A percentile compares a stretch with the other conserved stretches of the same genome.
Conservation (phyloP, 1,140 invertebrate species). For the Neodiprion fabricii region DNA sequence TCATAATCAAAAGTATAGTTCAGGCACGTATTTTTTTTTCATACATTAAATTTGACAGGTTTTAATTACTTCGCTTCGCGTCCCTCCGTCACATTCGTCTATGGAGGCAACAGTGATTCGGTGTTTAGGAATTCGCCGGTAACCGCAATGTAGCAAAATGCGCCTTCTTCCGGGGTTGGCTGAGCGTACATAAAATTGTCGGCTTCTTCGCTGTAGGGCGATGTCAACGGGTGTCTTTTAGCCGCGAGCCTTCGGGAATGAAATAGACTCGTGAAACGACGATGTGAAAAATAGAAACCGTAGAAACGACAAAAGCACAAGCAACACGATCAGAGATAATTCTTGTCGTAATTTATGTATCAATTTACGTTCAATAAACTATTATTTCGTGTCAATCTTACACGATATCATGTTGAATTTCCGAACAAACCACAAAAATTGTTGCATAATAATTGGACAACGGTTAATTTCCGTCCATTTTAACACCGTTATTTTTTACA, state of each 20-base stretch:
- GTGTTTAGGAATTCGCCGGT: constrained; percentile 51
- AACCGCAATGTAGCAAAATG: constrained; percentile 61
- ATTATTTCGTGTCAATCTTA: too few species aligned
- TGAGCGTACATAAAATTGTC: constrained; percentile 55
- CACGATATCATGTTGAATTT: too few species aligned
- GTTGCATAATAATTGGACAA: too few species aligned
- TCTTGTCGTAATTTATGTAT: not conserved
- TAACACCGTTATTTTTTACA: not conserved
- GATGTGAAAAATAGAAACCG: too few species aligned
- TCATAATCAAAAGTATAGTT: too few species aligned
- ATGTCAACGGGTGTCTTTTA: constrained; percentile 51
- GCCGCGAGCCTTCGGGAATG: constrained; percentile 30
- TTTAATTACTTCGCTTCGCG: not conserved
- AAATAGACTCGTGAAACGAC: not conserved
- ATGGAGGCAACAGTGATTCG: constrained; percentile 18
- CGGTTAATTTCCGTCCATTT: not conserved
- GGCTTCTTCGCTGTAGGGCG: constrained; percentile 52
- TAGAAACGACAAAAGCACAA: too few species aligned
- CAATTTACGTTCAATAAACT: not conserved
- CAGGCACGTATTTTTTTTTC: too few species aligned
- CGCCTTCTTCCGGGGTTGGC: constrained; percentile 57
- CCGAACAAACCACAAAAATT: too few species aligned
- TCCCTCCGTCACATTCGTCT: not conserved
- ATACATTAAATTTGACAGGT: too few species aligned
- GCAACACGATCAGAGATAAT: too few species aligned